Evolutionary conservation across 2,113 vertebrate species (phyloP).

Genomic region (Anoplopoma fimbria): DNA sequence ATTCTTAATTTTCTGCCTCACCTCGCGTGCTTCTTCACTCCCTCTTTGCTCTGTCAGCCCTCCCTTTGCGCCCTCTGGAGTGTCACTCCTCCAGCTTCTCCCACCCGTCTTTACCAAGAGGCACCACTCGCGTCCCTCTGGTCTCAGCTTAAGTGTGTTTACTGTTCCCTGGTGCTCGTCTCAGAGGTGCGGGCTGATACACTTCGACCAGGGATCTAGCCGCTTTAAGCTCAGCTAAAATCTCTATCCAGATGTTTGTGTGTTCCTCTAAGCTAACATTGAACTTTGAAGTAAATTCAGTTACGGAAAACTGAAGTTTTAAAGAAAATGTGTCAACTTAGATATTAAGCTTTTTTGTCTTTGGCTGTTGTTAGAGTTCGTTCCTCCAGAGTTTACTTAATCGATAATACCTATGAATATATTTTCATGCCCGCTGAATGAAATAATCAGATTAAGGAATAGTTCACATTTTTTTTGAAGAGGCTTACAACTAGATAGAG

Average conservation of each 20-base stretch:
- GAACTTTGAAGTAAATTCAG: not conserved
- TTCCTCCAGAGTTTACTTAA: not conserved
- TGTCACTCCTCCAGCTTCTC: conserved; percentile 54
- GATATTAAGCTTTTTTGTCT: not conserved
- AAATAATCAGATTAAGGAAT: not conserved
- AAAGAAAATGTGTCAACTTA: not conserved
- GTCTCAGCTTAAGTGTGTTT: conserved; percentile 47
- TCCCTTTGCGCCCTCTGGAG: conserved; percentile 34
- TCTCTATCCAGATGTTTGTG: not conserved
- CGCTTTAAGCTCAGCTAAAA: conserved; percentile 3
- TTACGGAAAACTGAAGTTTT: not conserved
- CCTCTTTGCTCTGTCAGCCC: conserved; percentile 55
- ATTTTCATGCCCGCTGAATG: not conserved
- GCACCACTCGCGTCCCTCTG: conserved; percentile 14
- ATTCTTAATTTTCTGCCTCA: conserved; percentile 70
- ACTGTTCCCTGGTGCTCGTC: conserved; percentile 35
- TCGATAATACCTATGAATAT: not conserved
- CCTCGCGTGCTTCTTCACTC: conserved; percentile 50
- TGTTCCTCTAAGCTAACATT: not conserved
- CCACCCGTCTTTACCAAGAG: conserved; percentile 41
- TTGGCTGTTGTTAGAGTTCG: not conserved
- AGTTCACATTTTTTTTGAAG: not conserved
- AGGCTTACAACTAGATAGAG: not conserved
- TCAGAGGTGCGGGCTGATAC: conserved; percentile 38
- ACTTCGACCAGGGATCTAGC: conserved; percentile 13